Evolutionary conservation across 2,888 invertebrate genomes (phyloP).

Genomic region (Microplitis deprimator): DNA sequence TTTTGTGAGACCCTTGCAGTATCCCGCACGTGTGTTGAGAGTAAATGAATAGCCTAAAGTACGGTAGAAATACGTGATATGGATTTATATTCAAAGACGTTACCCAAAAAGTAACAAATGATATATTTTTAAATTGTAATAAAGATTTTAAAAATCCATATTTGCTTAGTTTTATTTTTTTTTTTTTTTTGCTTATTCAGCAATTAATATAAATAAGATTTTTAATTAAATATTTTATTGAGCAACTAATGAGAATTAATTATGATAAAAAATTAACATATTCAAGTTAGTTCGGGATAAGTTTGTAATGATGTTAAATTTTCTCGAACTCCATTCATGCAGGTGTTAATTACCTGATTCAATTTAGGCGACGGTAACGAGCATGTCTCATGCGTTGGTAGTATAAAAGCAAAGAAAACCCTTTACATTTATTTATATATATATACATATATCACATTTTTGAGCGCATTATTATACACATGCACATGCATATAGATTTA

Average conservation of each 20-base stretch:
- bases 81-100: conserved; percentile 15
- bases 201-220: no score
- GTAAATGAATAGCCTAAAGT: conserved; percentile 13
- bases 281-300: not conserved
- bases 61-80: conserved; percentile 28
- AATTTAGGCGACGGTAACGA: not conserved
- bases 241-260: no score
- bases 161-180: no score
- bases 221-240: no score
- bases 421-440: not conserved
- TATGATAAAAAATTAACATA: not conserved
- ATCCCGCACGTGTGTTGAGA: conserved; percentile 2
- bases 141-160: no score
- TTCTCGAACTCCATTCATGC: not conserved
- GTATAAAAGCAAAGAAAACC: not conserved
- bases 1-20: not conserved
- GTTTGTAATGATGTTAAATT: not conserved
- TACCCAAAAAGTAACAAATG: not conserved
- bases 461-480: not conserved
- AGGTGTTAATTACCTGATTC: not conserved
- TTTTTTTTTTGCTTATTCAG: no score
- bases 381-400: not conserved
- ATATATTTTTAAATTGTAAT: not conserved
- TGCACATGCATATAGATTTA: not conserved
- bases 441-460: not conserved